A percentile compares a stretch with the other conserved stretches of the same genome.
phyloP scores from a whole-genome alignment of 2,888 invertebrate species.

The Chloromyia formosa region DNA sequence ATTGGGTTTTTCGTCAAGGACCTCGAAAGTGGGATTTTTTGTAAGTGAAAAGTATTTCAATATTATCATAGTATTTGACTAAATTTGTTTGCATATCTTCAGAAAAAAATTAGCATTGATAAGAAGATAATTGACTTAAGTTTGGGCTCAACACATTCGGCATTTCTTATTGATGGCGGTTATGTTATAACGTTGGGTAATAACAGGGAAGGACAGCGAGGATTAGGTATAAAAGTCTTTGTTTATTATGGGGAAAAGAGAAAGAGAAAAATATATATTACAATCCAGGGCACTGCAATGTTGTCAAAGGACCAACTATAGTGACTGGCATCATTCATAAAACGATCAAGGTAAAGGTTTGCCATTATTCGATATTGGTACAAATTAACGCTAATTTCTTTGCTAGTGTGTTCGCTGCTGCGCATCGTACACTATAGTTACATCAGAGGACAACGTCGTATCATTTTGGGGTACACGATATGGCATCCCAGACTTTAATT shows the following conservation, averaged over 20 bases:
- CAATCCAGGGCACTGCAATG: constrained; percentile 56
- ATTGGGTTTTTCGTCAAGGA: constrained; percentile 67
- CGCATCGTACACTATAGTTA: constrained; percentile 72
- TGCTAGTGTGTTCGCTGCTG: constrained; percentile 71
- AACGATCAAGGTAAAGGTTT: constrained; percentile 57
- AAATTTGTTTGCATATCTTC: constrained; percentile 19
- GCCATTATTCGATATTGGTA: background rate
- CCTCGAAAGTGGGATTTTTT: constrained; percentile 58
- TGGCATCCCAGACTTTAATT: constrained; percentile 58
- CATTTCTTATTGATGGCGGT: constrained; percentile 71
- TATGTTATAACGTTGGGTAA: constrained; percentile 72
- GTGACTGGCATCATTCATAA: constrained; percentile 60
- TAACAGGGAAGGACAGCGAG: constrained; percentile 73
- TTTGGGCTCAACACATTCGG: constrained; percentile 71
- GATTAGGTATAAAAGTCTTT: constrained; percentile 57
- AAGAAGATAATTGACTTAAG: constrained; percentile 68
- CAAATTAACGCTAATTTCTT: constrained; percentile 38
- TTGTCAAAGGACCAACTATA: constrained; percentile 56
- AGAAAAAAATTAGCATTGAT: constrained; percentile 66
- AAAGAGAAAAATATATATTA: background rate
- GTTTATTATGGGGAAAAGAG: background rate
- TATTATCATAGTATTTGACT: background rate
- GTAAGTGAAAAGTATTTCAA: constrained; percentile 50
- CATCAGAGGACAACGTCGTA: constrained; percentile 72
- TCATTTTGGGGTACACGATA: constrained; percentile 74